Conservation (phyloP, 2,888 invertebrate genomes). For the Eupithecia tripunctaria region DNA sequence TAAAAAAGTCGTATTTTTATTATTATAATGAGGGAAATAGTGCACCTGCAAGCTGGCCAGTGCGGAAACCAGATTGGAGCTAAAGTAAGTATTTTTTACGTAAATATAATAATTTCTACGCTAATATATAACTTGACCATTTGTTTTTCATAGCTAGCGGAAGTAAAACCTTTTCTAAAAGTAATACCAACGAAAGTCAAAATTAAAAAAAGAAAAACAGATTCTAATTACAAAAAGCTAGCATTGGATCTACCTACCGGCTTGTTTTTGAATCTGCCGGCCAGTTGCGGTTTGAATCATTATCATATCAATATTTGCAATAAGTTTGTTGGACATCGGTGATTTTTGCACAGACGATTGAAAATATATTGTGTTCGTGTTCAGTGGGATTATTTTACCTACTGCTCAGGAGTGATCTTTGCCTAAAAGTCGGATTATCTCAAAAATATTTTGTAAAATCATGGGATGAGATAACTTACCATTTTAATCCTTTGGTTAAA, state of each 20-base stretch:
- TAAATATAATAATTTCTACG: not conserved
- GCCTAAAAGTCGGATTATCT: too few species aligned
- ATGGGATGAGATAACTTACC: too few species aligned
- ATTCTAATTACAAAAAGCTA: not conserved
- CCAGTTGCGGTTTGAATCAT: not conserved
- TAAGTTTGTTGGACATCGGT: not conserved
- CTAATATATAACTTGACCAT: not conserved
- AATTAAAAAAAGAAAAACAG: not conserved
- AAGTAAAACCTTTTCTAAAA: not conserved
- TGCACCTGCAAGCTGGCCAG: constrained; percentile 92
- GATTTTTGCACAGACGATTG: not conserved
- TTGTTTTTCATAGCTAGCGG: not conserved
- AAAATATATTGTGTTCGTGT: not conserved
- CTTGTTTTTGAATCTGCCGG: not conserved
- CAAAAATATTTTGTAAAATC: too few species aligned
- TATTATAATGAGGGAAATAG: constrained; percentile 90
- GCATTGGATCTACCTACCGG: not conserved
- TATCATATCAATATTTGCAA: not conserved
- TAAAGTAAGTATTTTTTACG: constrained; percentile 69
- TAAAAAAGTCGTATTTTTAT: constrained; percentile 48
- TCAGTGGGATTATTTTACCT: not conserved
- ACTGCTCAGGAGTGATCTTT: not conserved
- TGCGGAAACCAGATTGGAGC: constrained; percentile 93
- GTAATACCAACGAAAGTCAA: not conserved
- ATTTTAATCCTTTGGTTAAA: too few species aligned